A percentile compares a stretch with the other conserved stretches of the same genome.
phyloP scores from a whole-genome alignment of 2,113 vertebrate genomes.

The Axis porcinus region DNA sequence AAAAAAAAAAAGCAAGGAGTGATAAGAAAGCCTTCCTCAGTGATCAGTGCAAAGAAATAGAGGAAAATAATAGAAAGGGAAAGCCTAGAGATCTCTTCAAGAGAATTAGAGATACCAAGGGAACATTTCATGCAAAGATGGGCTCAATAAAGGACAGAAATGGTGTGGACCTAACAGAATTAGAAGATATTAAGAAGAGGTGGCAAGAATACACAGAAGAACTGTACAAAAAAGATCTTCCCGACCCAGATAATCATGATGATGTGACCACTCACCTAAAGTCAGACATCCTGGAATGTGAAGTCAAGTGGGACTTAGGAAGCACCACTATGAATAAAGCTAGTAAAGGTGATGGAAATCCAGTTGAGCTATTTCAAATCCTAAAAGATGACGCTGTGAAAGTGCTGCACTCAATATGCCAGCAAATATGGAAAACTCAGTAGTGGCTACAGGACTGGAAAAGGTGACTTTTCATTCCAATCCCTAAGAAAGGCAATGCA shows the following conservation, averaged over 20 bases:
- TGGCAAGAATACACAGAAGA: not conserved
- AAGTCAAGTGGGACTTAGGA: not conserved
- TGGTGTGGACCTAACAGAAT: not conserved
- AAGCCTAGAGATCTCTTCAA: not conserved
- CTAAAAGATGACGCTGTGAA: not conserved
- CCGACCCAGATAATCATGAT: fast-evolving
- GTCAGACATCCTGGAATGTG: not conserved
- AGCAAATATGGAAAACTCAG: not conserved
- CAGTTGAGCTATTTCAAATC: not conserved
- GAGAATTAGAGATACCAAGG: not conserved
- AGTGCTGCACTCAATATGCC: not conserved
- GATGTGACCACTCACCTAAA: not conserved
- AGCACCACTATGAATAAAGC: not conserved
- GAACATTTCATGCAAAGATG: not conserved
- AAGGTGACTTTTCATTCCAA: not conserved
- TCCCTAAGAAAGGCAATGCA: not conserved
- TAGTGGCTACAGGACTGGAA: not conserved
- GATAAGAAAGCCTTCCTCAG: not conserved
- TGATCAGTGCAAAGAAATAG: not conserved
- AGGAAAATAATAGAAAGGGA: not conserved
- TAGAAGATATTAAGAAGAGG: not conserved
- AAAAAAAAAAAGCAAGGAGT: not conserved
- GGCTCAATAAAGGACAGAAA: not conserved
- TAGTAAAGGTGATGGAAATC: not conserved
- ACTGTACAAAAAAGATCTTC: not conserved